Base-by-base conservation (phyloP, 2,113 vertebrate species). In the Hassar affinis region DNA sequence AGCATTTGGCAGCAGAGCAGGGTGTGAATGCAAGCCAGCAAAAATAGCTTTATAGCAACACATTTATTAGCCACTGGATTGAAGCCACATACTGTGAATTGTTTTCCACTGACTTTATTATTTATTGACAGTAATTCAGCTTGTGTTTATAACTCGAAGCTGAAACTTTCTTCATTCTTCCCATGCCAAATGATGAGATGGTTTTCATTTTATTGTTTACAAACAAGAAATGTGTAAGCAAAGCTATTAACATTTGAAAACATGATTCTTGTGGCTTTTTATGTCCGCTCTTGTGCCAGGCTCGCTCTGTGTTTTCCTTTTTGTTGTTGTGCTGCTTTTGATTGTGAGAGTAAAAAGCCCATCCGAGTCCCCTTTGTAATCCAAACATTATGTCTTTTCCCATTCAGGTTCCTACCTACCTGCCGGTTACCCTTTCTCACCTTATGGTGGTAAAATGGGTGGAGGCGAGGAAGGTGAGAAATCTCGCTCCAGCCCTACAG, bases 391-490 rank as follows among this genome's bases (percentile, higher is more conserved):
- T 25, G 22, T 5, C 4, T 59, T 17, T 87, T 30, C 25, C 47
- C 64, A 30, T 33, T 42, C 90, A 99, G 98, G 96, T 72, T 97
- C 98, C 14, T 99, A 99, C 88, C 92, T 99, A 78, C 95, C 98
- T 61, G 96, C 97, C 90, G 96, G 96, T 90, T 99, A 98, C 84
- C 97, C 98, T 0, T 99, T 99, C 91, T 98, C 98, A 22, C 96
- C 98, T 0, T 99, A 99, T 0, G 97, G 96, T 83, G 94, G 93
- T 91, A 99, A 99, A 91, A 95, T 98, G 0, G 94, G 94, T 0
- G 92, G 95, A 79, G 94, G 94, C 0, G 97, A 99, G 0, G 97
- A 99, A 68, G 92, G 94, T 0, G 98, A 99, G 90, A 99, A 98
- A 91, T 97, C 96, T 1, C 95, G 97, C 4, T 96, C 96, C 84